phyloP scores from a whole-genome alignment of 2,113 vertebrate species.

The Monarcha castaneiventris region DNA sequence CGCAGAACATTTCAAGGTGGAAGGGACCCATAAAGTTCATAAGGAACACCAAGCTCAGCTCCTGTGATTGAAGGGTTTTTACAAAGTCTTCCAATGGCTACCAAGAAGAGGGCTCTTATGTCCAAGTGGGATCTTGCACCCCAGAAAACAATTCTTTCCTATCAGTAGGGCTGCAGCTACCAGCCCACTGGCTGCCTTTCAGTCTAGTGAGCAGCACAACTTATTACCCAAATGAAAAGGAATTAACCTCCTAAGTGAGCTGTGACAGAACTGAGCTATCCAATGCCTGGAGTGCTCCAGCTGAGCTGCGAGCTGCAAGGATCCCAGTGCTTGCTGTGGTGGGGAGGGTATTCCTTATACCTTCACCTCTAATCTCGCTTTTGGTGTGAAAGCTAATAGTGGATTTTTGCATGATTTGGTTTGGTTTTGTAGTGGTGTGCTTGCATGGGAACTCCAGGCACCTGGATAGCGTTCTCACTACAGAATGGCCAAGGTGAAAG shows the following conservation, averaged over 20 bases:
- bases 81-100: background rate
- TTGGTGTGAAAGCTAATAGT: background rate
- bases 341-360: background rate
- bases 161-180: background rate
- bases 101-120: background rate
- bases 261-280: background rate
- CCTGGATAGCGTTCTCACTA: background rate
- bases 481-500: background rate
- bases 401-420: background rate
- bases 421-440: slow-evolving; percentile 2
- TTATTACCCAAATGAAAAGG: background rate
- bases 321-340: background rate
- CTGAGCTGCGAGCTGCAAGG: background rate
- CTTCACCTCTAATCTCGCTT: background rate
- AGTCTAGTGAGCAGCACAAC: background rate
- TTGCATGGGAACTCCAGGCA: slow-evolving; percentile 20
- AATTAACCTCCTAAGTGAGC: background rate
- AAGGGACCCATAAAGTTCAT: background rate
- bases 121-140: background rate
- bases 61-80: background rate
- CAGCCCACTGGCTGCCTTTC: background rate
- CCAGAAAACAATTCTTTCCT: background rate
- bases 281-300: background rate
- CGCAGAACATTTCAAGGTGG: background rate
- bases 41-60: background rate